Percentiles rank a stretch among this genome's conserved stretches.
These are phyloP conservation scores for Acestrorhynchus altus DNA, from an alignment of 2,797 vertebrate genomes.

Conservation along the genomic window DNA sequence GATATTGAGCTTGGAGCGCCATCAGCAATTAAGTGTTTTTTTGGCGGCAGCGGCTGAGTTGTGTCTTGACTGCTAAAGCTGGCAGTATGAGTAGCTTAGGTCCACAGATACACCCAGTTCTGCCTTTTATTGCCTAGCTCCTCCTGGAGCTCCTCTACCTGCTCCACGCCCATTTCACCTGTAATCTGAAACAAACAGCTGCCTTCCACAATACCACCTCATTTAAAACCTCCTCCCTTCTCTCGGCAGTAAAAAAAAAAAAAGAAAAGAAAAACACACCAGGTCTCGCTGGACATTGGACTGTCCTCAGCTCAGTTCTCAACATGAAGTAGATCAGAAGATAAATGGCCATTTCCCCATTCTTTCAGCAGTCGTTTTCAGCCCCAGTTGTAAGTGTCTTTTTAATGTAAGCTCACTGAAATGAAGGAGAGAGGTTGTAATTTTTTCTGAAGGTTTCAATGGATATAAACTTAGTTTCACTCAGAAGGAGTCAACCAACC, in stretches of 20 bases:
- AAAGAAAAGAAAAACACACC: neutral
- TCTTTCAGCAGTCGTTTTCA: no score
- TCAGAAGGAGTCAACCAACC: no score
- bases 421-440: no score
- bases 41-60: neutral
- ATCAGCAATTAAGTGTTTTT: slow-evolving; percentile 3
- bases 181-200: slow-evolving; percentile 35
- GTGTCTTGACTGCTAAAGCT: neutral
- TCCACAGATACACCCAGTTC: neutral
- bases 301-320: neutral
- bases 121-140: slow-evolving; percentile 3
- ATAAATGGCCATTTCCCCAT: no score
- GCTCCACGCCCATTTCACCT: slow-evolving; percentile 10
- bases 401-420: no score
- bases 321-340: no score
- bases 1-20: neutral
- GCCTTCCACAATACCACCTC: slow-evolving; percentile 8
- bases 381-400: no score
- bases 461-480: no score
- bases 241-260: slow-evolving; percentile 21
- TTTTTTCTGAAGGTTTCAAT: no score
- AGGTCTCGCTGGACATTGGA: neutral
- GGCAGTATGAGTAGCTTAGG: neutral
- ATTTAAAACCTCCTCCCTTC: neutral
- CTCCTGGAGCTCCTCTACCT: neutral